Evolutionary conservation across 2,113 vertebrate genomes (phyloP).

Genomic region (Silurus asotus): DNA sequence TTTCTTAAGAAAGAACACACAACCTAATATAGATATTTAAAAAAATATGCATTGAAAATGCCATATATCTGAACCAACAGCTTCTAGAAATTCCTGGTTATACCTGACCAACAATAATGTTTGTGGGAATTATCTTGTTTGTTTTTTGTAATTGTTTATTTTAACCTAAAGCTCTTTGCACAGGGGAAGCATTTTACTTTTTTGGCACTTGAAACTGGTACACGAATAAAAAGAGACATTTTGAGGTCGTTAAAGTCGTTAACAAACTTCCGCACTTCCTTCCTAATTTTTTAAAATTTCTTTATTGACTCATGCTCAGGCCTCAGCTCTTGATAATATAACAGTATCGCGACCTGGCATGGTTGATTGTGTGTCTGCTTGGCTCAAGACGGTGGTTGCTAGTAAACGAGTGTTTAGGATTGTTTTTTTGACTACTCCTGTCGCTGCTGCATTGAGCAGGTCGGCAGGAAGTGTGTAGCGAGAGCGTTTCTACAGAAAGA

Average conservation of each 20-base stretch:
- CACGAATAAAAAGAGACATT: constrained; percentile 76
- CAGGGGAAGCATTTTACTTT: constrained; percentile 87
- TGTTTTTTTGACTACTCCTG: constrained; percentile 70
- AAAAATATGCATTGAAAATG: not conserved
- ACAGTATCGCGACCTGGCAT: constrained; percentile 56
- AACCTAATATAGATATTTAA: no score
- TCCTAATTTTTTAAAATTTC: constrained; percentile 49
- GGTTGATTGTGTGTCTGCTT: constrained; percentile 74
- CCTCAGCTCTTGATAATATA: constrained; percentile 59
- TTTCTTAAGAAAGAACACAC: constrained; percentile 68
- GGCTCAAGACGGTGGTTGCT: constrained; percentile 58
- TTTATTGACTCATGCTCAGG: constrained; percentile 63
- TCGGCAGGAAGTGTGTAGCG: constrained; percentile 57
- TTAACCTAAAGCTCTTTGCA: constrained; percentile 98
- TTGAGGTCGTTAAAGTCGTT: constrained; percentile 60
- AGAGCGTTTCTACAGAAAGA: constrained; percentile 57
- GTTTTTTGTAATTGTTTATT: constrained; percentile 72
- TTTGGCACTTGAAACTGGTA: constrained; percentile 80
- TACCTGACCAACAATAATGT: constrained; percentile 70
- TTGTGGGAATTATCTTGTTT: constrained; percentile 49
- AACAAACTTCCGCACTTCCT: constrained; percentile 63
- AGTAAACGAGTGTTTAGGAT: constrained; percentile 52
- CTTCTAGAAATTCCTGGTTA: constrained; percentile 59
- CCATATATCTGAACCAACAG: not conserved
- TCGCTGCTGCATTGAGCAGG: constrained; percentile 44